A percentile compares a stretch with the other conserved stretches of the same genome.
These are phyloP conservation scores for Semnornis frantzii DNA, from an alignment of 2,113 vertebrate genomes.

Conservation along the genomic window DNA sequence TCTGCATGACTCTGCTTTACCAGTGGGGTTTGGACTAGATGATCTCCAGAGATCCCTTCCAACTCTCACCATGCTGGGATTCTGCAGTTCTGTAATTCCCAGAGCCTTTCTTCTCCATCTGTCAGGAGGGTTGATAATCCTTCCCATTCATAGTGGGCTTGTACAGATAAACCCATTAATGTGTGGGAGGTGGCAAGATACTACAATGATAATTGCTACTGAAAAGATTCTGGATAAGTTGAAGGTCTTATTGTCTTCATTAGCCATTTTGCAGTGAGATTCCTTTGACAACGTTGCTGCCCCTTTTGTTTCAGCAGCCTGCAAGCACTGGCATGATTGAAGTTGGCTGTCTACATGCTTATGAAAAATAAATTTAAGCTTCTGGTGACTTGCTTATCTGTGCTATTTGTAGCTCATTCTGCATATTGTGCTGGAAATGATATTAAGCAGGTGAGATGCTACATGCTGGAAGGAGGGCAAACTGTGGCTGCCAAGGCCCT, in stretches of 20 bases:
- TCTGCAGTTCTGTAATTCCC: not conserved
- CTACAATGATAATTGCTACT: not conserved
- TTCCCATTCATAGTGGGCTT: not conserved
- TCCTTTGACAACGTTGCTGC: not conserved
- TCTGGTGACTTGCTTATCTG: not conserved
- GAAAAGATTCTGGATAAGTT: not conserved
- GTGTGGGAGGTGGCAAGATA: not conserved
- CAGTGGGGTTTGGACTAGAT: too few relatives aligned
- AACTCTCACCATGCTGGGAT: too few relatives aligned
- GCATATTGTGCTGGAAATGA: not conserved
- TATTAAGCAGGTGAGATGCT: not conserved
- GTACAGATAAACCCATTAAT: not conserved
- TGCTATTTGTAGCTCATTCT: not conserved
- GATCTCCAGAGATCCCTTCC: too few relatives aligned
- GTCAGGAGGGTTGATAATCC: not conserved
- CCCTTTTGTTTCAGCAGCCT: not conserved
- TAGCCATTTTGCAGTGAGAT: not conserved
- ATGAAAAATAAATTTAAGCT: not conserved
- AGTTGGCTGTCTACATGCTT: not conserved
- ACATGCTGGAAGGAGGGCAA: not conserved
- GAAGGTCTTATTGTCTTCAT: not conserved
- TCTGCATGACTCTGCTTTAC: too few relatives aligned
- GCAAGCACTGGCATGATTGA: not conserved
- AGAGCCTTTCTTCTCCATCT: not conserved
- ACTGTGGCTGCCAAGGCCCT: not conserved